phyloP scores from a whole-genome alignment of 2,113 vertebrate genomes.

The Micronycteris hirsuta region DNA sequence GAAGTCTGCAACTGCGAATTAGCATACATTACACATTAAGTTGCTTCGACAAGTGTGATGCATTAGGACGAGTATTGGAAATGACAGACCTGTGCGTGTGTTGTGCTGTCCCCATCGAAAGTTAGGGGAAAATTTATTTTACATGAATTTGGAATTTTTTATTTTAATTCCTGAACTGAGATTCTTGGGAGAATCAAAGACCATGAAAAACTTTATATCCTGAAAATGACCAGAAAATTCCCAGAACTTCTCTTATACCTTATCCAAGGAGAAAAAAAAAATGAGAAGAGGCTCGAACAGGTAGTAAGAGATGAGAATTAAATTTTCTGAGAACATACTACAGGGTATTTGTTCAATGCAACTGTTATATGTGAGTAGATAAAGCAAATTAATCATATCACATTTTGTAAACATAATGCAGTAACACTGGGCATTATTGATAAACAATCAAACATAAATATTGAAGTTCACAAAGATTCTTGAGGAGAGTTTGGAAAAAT shows the following conservation, averaged over 20 bases:
- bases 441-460: background rate
- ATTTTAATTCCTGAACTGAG: background rate
- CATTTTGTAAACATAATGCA: background rate
- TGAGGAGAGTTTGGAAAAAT: background rate
- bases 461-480: background rate
- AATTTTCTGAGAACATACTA: background rate
- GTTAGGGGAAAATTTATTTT: background rate
- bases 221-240: background rate
- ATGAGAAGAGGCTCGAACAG: background rate
- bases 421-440: background rate
- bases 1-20: background rate
- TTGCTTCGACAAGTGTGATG: background rate
- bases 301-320: background rate
- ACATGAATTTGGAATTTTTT: background rate
- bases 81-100: fast-evolving
- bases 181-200: background rate
- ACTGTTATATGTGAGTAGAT: background rate
- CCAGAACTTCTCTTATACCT: background rate
- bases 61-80: background rate
- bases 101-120: background rate
- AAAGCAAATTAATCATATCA: background rate
- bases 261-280: background rate
- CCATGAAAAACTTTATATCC: background rate
- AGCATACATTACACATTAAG: fast-evolving
- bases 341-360: background rate